A percentile compares a stretch with the other conserved stretches of the same genome.
Conservation (phyloP, 2,113 vertebrate species). For the Oceanodroma tethys region DNA sequence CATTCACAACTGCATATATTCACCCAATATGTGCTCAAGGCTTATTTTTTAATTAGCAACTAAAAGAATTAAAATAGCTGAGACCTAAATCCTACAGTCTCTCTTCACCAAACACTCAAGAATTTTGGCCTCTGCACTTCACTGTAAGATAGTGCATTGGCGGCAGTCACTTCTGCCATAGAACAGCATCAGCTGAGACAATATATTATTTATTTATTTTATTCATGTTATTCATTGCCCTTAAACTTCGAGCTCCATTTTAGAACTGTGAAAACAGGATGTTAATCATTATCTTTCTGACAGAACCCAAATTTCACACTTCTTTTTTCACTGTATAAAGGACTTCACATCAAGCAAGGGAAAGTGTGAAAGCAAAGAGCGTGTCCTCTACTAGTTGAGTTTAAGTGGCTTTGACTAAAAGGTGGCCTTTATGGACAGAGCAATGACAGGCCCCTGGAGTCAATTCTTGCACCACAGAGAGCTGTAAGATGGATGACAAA, state of each 20-base stretch:
- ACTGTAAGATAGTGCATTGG: not conserved
- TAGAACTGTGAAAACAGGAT: not conserved
- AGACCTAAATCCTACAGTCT: not conserved
- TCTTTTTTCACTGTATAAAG: not conserved
- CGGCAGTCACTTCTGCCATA: not conserved
- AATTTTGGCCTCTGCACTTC: not conserved
- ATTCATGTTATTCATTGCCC: conserved; percentile 48
- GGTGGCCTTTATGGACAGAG: not conserved
- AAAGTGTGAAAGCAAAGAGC: not conserved
- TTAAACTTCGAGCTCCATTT: not conserved
- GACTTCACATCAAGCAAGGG: not conserved
- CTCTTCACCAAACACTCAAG: accelerated
- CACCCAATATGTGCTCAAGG: not conserved
- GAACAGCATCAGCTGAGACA: not conserved
- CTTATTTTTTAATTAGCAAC: not conserved
- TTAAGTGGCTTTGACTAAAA: not conserved
- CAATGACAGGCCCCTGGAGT: no score
- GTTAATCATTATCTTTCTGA: conserved; percentile 8
- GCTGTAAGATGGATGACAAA: not conserved
- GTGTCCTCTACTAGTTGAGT: accelerated
- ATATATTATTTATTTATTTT: conserved; percentile 27
- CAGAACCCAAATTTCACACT: not conserved
- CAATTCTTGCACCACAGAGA: not conserved
- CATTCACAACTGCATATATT: not conserved
- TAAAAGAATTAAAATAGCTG: not conserved